Evolutionary conservation across 2,113 vertebrate genomes (phyloP), one percentile per base, ranked within the genome.

Genomic region (Sakesphorus luctuosus): DNA sequence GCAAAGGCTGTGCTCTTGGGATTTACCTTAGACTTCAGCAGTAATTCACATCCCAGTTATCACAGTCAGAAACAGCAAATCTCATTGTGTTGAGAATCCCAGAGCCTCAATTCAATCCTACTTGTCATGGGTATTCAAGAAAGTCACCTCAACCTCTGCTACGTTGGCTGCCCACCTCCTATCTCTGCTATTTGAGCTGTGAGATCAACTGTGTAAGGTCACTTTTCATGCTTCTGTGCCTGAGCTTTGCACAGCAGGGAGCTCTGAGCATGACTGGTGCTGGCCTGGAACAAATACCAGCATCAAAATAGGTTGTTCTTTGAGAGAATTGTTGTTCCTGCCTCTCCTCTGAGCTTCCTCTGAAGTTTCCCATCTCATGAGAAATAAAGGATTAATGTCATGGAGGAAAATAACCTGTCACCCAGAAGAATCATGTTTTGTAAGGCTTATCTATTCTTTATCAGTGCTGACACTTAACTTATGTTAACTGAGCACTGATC

Each of bases 401-500:
- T 36, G 53, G 43, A 89, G 46, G 65, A 94, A 86, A 96, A 96
- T 86, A 90, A 65, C 56, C 68, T 92, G 88, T 75, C 75, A 91
- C 25, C 8, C 33, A 75, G 52, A 31, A 90, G 56, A 68, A 78
- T 52, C 28, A 40, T 36, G 29, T 81, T 87, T 88, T 88, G 13
- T 71, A 40, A 78, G 44, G 67, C 36, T 93, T 80, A 86, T 61
- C 61, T 86, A 13, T 66, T 84, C 19, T 40, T 77, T 94, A 87
- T 69, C 55, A 38, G 26, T 31, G 38, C 13, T 86, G 61, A 47
- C 61, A 77, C 58, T 88, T 90, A 86, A 67, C 72, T 81, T 66
- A 73, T 8, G 10, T 68, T 95, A 90, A 81, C 72, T 2, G 6
- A 83, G 38, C 0, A 1, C 47, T 90, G 72, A 88, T 88, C 71